phyloP scores from a whole-genome alignment of 2,797 vertebrate species.

The Salmo trutta region DNA sequence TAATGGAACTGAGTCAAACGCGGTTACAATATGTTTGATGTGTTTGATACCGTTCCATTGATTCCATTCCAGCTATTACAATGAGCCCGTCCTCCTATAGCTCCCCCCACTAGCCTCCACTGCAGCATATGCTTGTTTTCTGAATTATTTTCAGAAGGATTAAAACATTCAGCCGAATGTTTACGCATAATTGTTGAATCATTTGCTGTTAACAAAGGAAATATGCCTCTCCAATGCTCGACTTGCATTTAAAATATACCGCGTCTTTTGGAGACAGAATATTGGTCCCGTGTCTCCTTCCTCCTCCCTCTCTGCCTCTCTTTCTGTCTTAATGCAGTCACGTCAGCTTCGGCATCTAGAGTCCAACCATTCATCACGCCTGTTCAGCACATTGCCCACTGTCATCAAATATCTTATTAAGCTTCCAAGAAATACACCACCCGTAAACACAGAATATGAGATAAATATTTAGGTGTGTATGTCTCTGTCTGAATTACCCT shows the following conservation, averaged over 20 bases:
- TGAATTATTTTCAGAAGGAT: background rate
- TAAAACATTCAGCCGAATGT: background rate
- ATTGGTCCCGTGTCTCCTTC: background rate
- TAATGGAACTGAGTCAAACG: too few relatives aligned
- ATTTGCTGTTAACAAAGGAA: background rate
- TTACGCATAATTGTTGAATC: background rate
- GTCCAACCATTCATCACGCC: background rate
- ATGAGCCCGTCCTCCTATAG: too few relatives aligned
- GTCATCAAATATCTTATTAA: constrained; percentile 1
- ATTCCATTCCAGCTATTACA: too few relatives aligned
- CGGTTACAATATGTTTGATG: too few relatives aligned
- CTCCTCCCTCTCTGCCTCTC: background rate
- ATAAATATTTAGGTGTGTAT: background rate
- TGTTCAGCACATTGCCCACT: background rate
- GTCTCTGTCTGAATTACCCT: background rate
- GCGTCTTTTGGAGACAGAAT: background rate
- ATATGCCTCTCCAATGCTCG: background rate
- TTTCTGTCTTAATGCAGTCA: background rate
- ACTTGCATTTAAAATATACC: too few relatives aligned
- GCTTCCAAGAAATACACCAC: background rate
- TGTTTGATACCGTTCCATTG: too few relatives aligned
- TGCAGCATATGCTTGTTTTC: too few relatives aligned
- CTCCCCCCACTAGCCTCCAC: too few relatives aligned
- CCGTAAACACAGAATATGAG: background rate
- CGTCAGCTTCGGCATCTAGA: background rate